These are phyloP conservation scores for Geopemphigus sp. DNA, from an alignment of 1,140 invertebrate species.

Conservation along the genomic window DNA sequence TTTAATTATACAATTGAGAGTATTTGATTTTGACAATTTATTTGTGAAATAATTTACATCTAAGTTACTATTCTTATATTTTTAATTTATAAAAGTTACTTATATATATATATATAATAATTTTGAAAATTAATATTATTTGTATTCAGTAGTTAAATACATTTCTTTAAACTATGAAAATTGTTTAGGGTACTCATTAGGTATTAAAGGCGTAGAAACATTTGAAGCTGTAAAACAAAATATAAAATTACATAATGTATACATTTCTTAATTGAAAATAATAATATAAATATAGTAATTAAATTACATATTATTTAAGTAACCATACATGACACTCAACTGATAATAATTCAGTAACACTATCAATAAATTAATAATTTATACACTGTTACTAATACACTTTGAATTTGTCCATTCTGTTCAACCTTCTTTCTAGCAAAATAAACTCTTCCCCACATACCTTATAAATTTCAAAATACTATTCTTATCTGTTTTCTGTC, in stretches of 20 bases:
- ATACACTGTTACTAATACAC: too few species aligned
- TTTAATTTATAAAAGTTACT: slow-evolving; percentile 8
- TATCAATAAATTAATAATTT: too few species aligned
- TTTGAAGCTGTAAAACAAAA: slow-evolving; percentile 37
- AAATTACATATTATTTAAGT: too few species aligned
- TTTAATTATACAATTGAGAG: neutral
- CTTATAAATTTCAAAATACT: too few species aligned
- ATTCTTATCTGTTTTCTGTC: too few species aligned
- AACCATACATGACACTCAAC: too few species aligned
- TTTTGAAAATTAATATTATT: neutral
- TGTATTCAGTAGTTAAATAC: neutral
- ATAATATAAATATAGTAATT: too few species aligned
- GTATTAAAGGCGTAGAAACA: slow-evolving; percentile 4
- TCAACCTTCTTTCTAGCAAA: too few species aligned
- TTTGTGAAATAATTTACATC: neutral
- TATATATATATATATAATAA: slow-evolving; percentile 9
- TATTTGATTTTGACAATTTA: slow-evolving; percentile 1
- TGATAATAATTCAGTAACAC: too few species aligned
- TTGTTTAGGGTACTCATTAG: slow-evolving; percentile 27
- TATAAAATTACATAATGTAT: slow-evolving; percentile 17
- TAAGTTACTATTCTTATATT: neutral
- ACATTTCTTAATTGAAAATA: too few species aligned
- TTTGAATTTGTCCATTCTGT: too few species aligned
- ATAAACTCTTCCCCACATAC: too few species aligned
- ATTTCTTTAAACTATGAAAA: slow-evolving; percentile 1